These are phyloP conservation scores for Pomatorhinus ruficollis DNA, from an alignment of 2,113 vertebrate genomes.

Conservation along the genomic window DNA sequence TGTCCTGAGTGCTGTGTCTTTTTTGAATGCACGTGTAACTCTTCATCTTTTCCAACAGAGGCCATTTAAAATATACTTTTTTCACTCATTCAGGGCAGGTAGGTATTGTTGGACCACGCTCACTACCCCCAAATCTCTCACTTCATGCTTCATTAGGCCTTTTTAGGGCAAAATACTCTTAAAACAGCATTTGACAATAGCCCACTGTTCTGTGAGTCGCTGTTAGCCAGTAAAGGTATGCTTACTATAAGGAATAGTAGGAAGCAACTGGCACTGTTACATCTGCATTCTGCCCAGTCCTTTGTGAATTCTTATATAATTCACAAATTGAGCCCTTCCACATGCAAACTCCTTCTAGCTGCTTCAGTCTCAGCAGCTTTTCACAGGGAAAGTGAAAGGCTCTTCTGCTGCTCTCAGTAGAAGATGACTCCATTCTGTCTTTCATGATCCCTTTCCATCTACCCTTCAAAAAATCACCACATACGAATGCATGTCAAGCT, in stretches of 20 bases:
- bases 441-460: background rate
- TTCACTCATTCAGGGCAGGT: background rate
- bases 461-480: background rate
- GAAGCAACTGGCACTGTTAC: background rate
- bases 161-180: background rate
- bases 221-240: background rate
- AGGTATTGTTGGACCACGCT: background rate
- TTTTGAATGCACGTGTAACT: background rate
- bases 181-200: background rate
- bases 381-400: background rate
- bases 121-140: background rate
- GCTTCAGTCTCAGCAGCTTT: background rate
- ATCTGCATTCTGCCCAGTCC: background rate
- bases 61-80: background rate
- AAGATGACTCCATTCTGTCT: background rate
- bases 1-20: background rate
- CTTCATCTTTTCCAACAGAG: background rate
- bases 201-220: background rate
- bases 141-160: background rate
- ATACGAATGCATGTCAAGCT: background rate
- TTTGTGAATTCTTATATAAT: background rate
- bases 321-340: rapidly evolving
- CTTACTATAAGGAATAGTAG: background rate
- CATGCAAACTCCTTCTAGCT: background rate
- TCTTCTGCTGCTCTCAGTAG: background rate